These are phyloP conservation scores for Galeopterus variegatus DNA, from an alignment of 2,113 vertebrate species.

Conservation along the genomic window DNA sequence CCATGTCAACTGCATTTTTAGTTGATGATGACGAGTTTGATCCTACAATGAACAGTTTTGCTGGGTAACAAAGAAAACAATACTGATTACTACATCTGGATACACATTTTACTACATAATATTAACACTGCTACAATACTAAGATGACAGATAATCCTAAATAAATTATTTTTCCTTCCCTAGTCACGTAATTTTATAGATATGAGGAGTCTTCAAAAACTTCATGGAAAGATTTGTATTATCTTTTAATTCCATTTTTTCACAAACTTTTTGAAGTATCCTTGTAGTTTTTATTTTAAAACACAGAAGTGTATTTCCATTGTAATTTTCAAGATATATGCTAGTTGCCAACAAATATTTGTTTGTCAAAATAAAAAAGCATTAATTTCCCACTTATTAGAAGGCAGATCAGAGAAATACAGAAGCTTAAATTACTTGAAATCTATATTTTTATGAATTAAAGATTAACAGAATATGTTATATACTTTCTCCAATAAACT, in stretches of 20 bases:
- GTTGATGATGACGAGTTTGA: conserved; percentile 92
- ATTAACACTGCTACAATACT: conserved; percentile 5
- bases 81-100: conserved; percentile 55
- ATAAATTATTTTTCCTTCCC: conserved; percentile 40
- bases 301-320: conserved; percentile 25
- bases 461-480: conserved; percentile 28
- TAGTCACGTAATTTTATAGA: conserved; percentile 20
- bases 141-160: conserved; percentile 43
- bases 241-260: too few species aligned
- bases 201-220: neutral
- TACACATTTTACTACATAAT: neutral
- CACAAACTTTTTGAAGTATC: too few species aligned
- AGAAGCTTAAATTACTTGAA: conserved; percentile 19
- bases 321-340: conserved; percentile 44
- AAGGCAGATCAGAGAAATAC: conserved; percentile 29
- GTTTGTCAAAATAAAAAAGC: conserved; percentile 63
- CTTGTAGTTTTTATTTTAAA: conserved; percentile 43
- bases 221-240: too few species aligned
- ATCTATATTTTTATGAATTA: conserved; percentile 42
- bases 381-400: conserved; percentile 51
- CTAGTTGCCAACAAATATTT: conserved; percentile 42
- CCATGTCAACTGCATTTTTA: conserved; percentile 94
- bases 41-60: conserved; percentile 96
- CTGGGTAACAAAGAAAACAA: conserved; percentile 88
- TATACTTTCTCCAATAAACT: conserved; percentile 52